These are phyloP conservation scores for Falco cherrug DNA, from an alignment of 2,797 vertebrate genomes.

Conservation along the genomic window DNA sequence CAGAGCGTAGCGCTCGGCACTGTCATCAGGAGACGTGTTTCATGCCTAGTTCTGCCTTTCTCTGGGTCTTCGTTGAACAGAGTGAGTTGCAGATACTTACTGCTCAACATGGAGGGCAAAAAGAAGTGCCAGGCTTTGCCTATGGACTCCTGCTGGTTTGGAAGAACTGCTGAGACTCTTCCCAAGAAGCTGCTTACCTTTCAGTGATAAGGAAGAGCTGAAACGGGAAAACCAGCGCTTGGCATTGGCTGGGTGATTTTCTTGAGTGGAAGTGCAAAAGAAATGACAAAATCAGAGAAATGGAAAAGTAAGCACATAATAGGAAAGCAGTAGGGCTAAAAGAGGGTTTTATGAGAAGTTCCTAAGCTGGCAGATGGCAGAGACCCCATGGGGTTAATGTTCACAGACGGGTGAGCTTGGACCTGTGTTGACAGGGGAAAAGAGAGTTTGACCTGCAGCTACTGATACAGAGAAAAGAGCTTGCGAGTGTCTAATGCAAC, in stretches of 20 bases:
- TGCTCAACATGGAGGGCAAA: neutral
- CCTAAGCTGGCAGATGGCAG: neutral
- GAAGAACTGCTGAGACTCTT: neutral
- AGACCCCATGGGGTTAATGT: neutral
- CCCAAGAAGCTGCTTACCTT: neutral
- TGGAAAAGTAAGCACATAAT: neutral
- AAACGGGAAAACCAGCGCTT: neutral
- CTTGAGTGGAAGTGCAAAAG: neutral
- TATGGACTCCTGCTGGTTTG: neutral
- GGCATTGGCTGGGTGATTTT: neutral
- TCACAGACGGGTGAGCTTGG: neutral
- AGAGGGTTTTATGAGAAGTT: neutral
- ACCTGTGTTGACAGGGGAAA: neutral
- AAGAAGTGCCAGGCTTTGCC: neutral
- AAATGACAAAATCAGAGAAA: neutral
- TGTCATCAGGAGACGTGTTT: neutral
- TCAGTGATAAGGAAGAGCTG: neutral
- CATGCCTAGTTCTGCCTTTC: neutral
- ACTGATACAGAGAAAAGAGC: neutral
- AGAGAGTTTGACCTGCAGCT: neutral
- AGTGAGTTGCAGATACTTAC: accelerated
- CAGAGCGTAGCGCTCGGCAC: too few relatives aligned
- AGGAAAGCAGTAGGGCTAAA: neutral
- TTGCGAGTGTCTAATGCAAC: neutral
- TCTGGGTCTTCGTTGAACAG: neutral